Conservation (phyloP, 2,113 vertebrate genomes). For the Tilapia sparmanii region DNA sequence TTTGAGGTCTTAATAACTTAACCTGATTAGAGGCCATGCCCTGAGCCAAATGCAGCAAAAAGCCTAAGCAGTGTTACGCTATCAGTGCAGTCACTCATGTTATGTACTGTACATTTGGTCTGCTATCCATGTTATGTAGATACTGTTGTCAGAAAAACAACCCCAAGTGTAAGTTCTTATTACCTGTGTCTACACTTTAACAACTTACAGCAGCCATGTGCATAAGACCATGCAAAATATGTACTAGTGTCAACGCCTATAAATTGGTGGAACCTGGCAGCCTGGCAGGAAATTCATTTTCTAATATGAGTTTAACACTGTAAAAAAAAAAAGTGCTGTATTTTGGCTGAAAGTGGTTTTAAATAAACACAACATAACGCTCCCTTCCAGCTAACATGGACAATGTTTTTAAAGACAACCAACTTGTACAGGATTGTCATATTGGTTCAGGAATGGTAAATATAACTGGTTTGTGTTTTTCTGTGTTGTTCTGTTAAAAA, state of each 20-base stretch:
- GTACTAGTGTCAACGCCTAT: not conserved
- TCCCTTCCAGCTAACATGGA: not conserved
- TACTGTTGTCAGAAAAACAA: not conserved
- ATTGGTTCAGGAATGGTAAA: not conserved
- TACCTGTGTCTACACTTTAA: not conserved
- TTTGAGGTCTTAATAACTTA: slow-evolving; percentile 68
- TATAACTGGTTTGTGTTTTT: not conserved
- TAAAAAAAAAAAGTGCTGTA: not conserved
- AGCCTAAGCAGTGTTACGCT: not conserved
- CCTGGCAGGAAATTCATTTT: not conserved
- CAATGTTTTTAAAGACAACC: not conserved
- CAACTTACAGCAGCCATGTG: not conserved
- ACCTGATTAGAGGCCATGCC: slow-evolving; percentile 63
- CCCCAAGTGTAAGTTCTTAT: not conserved
- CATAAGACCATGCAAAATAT: not conserved
- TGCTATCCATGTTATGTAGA: not conserved
- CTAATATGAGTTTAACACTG: not conserved
- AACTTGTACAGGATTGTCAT: not conserved
- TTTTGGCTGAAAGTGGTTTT: not conserved
- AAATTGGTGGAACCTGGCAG: not conserved
- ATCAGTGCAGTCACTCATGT: not conserved
- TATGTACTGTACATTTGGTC: not conserved
- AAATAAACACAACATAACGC: not conserved
- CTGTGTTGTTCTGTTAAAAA: not conserved
- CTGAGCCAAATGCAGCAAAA: not conserved